Evolutionary conservation across 2,888 invertebrate genomes (phyloP), one percentile per base, ranked within the genome.

Genomic region (Aleiodes testaceus): DNA sequence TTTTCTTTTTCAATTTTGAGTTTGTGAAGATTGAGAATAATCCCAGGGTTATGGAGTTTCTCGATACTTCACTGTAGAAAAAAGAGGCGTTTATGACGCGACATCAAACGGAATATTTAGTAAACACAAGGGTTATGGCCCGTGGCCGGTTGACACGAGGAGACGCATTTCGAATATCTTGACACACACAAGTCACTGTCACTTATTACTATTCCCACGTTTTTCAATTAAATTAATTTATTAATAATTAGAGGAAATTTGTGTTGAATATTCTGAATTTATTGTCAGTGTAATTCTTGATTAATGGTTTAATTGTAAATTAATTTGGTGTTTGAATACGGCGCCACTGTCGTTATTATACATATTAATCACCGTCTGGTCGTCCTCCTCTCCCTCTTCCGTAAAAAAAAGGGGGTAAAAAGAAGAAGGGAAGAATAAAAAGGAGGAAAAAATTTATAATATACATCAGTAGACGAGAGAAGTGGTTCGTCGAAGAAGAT

Each of bases 321-420:
- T 47, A 6, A 14, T 47, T 47, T 47, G 47, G 26, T 26, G 53
- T 53, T 53, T 53, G 53, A 53, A 53, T 53, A 53, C 30, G 53
- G 53, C 53, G 53, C 53, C 53, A 53, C 26, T 26, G 26, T 53
- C 53, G 53, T 7, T 36, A n/a, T n/a, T n/a, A n/a, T n/a, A 36
- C 9, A 36, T 36, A 36, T 36, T 36, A 36, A 36, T 36, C 36
- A 36, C 52, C 12, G 52, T 22, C 20, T 52, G 52, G 52, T 22
- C 52, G 52, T 52, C 22, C 20, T 52, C 22, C 20, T 20, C 11
- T 52, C 52, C 16, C 52, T 12, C 20, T 20, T 5, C 11, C n/a
- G 11, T n/a, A n/a, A n/a, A n/a, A 50, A 52, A 52, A 52, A 52
- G 12, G 22, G n/a, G 6, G 18, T 12, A 22, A 22, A 22, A 22